Conservation (phyloP, 1,140 invertebrate genomes). For the Lordiphosa clarofinis region DNA sequence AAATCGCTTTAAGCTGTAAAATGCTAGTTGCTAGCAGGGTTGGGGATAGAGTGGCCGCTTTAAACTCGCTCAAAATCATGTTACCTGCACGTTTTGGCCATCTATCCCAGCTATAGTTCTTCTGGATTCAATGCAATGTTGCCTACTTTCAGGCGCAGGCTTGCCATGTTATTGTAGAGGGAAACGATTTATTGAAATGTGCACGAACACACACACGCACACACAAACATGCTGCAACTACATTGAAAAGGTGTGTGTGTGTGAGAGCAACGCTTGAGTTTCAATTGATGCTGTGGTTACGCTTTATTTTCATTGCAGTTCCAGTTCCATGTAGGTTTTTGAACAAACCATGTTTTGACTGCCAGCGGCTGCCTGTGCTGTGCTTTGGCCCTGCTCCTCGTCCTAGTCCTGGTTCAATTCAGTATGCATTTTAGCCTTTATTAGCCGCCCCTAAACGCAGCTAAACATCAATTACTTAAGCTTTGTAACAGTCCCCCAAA, state of each 20-base stretch:
- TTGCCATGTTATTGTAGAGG: constrained; percentile 63
- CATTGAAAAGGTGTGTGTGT: constrained; percentile 68
- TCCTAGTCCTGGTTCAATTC: neutral
- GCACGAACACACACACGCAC: constrained; percentile 32
- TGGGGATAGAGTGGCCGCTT: constrained; percentile 32
- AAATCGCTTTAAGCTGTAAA: constrained; percentile 71
- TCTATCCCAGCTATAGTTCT: constrained; percentile 36
- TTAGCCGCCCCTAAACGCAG: constrained; percentile 47
- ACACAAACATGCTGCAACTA: constrained; percentile 16
- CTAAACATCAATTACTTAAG: constrained; percentile 72
- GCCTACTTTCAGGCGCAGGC: constrained; percentile 52
- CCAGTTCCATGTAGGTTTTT: neutral
- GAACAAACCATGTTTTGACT: constrained; percentile 9
- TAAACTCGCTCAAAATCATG: constrained; percentile 62
- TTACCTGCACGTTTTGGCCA: constrained; percentile 67
- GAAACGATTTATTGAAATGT: constrained; percentile 72
- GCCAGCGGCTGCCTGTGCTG: neutral
- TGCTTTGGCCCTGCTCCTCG: neutral
- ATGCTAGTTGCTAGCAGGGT: constrained; percentile 59
- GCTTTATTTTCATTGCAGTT: constrained; percentile 68
- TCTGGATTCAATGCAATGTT: constrained; percentile 27
- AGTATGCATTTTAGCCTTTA: constrained; percentile 39
- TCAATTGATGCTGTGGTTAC: constrained; percentile 74
- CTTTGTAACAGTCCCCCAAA: constrained; percentile 18
- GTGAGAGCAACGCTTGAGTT: constrained; percentile 54